phyloP scores from a whole-genome alignment of 2,797 vertebrate species.

The Enteromius fasciolatus region DNA sequence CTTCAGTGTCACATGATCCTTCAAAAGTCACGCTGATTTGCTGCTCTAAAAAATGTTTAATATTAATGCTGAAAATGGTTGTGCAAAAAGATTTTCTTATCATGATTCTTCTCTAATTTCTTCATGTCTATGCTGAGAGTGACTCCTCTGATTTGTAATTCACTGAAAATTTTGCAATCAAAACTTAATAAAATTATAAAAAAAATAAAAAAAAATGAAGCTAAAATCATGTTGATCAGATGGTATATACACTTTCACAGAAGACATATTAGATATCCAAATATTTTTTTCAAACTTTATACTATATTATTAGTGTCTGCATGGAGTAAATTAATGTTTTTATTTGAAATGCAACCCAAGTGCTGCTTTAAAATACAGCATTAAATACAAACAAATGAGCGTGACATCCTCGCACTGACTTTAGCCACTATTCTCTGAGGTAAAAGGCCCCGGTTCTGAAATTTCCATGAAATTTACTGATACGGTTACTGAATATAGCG shows the following conservation, averaged over 20 bases:
- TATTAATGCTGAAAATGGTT: neutral
- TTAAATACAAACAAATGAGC: slow-evolving; percentile 9
- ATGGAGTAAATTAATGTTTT: slow-evolving; percentile 1
- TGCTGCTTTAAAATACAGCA: neutral
- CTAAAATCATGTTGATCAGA: too few species aligned
- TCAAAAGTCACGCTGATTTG: neutral
- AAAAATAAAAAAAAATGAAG: too few species aligned
- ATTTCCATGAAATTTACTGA: slow-evolving; percentile 34
- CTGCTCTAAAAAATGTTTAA: neutral
- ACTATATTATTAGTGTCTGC: neutral
- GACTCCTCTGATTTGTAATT: neutral
- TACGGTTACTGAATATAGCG: slow-evolving; percentile 28
- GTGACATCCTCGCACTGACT: slow-evolving; percentile 35
- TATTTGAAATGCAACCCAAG: neutral
- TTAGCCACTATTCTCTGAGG: slow-evolving; percentile 30
- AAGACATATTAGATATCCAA: neutral
- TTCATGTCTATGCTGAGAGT: neutral
- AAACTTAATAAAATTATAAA: too few species aligned
- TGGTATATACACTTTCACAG: neutral
- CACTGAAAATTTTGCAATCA: neutral
- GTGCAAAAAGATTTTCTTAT: neutral
- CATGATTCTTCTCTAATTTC: neutral
- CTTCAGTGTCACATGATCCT: neutral
- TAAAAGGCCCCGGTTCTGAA: slow-evolving; percentile 31
- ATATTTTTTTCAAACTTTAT: neutral